Evolutionary conservation across 1,140 invertebrate species (phyloP).

Genomic region (Arion vulgaris): DNA sequence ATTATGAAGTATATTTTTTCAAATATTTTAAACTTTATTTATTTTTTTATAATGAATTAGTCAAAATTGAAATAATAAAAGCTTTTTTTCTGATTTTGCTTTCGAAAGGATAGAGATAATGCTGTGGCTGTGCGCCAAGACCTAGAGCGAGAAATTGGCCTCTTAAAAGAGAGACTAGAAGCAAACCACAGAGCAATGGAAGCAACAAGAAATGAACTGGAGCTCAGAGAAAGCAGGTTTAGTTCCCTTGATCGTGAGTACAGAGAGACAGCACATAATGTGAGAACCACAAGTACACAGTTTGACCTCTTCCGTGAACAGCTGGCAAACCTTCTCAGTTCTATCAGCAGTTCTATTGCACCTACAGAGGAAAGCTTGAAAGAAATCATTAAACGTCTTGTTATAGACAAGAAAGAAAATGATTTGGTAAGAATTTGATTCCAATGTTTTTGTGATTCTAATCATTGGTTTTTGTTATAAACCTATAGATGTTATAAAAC

Average conservation of each 20-base stretch:
- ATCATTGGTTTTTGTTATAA: no score
- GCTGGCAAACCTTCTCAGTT: conserved; percentile 62
- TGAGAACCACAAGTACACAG: conserved; percentile 53
- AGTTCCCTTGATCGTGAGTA: conserved; percentile 54
- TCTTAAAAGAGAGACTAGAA: conserved; percentile 67
- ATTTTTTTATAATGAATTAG: no score
- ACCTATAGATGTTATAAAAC: no score
- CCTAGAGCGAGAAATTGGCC: conserved; percentile 63
- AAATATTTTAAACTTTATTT: no score
- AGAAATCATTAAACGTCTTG: conserved; percentile 55
- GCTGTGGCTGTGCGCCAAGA: conserved; percentile 58
- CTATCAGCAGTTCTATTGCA: conserved; percentile 50
- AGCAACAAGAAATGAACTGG: conserved; percentile 66
- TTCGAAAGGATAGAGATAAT: conserved; percentile 67
- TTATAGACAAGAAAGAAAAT: conserved; percentile 51
- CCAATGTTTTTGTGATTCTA: no score
- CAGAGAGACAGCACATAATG: conserved; percentile 51
- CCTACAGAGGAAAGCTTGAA: conserved; percentile 67
- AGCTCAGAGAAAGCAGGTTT: conserved; percentile 59
- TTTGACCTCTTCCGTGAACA: conserved; percentile 65
- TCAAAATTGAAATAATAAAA: no score
- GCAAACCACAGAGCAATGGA: conserved; percentile 65
- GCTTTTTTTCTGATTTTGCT: conserved; percentile 12
- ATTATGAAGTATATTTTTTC: no score
- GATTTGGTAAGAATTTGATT: conserved; percentile 59